Evolutionary conservation across 2,797 vertebrate genomes (phyloP).

Genomic region (Hypotaenidia philippensis): DNA sequence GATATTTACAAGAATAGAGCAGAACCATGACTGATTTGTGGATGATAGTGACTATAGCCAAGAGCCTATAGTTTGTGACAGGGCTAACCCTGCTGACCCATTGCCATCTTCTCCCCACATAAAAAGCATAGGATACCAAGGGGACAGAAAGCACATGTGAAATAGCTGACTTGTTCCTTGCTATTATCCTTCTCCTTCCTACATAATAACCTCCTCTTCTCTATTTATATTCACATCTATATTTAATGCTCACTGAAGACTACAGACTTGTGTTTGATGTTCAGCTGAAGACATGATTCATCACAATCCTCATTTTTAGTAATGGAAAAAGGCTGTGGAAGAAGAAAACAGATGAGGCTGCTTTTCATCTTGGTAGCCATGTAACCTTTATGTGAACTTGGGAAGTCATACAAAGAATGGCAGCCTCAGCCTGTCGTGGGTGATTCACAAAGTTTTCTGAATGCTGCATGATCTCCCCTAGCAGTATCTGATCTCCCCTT

Average conservation of each 20-base stretch:
- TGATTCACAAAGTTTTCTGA: slow-evolving; percentile 52
- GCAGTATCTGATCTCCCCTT: slow-evolving; percentile 39
- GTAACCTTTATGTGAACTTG: slow-evolving; percentile 68
- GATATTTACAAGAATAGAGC: neutral
- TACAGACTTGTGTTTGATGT: slow-evolving; percentile 57
- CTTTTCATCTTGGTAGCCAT: slow-evolving; percentile 64
- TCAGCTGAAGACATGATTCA: slow-evolving; percentile 63
- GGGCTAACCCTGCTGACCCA: neutral
- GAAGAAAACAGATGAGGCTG: neutral
- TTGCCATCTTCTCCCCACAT: neutral
- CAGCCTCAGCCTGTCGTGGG: neutral
- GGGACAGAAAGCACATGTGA: slow-evolving; percentile 24
- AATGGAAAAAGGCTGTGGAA: slow-evolving; percentile 45
- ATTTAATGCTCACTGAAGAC: slow-evolving; percentile 63
- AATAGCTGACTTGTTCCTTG: slow-evolving; percentile 43
- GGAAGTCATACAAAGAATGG: slow-evolving; percentile 49
- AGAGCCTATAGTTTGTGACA: neutral
- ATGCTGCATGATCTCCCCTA: neutral
- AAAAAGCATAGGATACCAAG: neutral
- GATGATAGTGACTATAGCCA: neutral
- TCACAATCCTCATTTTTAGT: slow-evolving; percentile 59
- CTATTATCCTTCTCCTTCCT: slow-evolving; percentile 49
- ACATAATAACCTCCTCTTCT: slow-evolving; percentile 55
- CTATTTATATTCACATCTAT: slow-evolving; percentile 53
- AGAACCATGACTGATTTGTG: neutral